These are phyloP conservation scores for Eudemis profundana DNA, from an alignment of 2,888 invertebrate species.

Conservation along the genomic window DNA sequence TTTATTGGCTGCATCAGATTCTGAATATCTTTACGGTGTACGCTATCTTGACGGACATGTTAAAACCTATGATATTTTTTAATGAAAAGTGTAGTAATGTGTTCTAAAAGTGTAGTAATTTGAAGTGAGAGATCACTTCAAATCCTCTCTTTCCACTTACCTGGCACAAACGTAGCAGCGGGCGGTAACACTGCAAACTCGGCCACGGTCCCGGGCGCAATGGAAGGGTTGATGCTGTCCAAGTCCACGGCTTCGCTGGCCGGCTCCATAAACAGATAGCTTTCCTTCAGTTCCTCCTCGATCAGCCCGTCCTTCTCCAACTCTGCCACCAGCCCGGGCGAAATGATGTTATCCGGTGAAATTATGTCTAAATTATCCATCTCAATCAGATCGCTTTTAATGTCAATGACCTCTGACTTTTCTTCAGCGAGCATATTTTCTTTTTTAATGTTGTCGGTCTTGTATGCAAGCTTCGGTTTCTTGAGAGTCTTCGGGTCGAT, in stretches of 20 bases:
- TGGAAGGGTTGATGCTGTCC: constrained; percentile 57
- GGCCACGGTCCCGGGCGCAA: constrained; percentile 46
- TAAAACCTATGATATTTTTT: too few relatives aligned
- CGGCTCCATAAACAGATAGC: constrained; percentile 48
- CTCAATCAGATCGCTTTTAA: neutral
- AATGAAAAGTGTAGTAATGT: too few relatives aligned
- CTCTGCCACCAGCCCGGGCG: neutral
- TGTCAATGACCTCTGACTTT: neutral
- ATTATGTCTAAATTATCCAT: constrained; percentile 17
- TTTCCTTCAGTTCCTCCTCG: too few relatives aligned
- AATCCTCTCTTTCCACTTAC: constrained; percentile 62
- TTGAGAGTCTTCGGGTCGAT: constrained; percentile 53
- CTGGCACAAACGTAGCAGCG: constrained; percentile 53
- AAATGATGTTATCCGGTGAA: too few relatives aligned
- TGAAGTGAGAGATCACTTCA: too few relatives aligned
- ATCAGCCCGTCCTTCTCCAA: constrained; percentile 43
- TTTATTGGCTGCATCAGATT: too few relatives aligned
- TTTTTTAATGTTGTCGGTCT: neutral
- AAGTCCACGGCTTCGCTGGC: constrained; percentile 61
- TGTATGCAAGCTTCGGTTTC: constrained; percentile 39
- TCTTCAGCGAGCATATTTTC: constrained; percentile 12
- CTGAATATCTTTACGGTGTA: too few relatives aligned
- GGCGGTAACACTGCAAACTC: constrained; percentile 55
- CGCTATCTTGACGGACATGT: too few relatives aligned
- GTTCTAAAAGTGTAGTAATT: too few relatives aligned